phyloP scores from a whole-genome alignment of 2,888 invertebrate species.

The Polydrusus pterygomalis region DNA sequence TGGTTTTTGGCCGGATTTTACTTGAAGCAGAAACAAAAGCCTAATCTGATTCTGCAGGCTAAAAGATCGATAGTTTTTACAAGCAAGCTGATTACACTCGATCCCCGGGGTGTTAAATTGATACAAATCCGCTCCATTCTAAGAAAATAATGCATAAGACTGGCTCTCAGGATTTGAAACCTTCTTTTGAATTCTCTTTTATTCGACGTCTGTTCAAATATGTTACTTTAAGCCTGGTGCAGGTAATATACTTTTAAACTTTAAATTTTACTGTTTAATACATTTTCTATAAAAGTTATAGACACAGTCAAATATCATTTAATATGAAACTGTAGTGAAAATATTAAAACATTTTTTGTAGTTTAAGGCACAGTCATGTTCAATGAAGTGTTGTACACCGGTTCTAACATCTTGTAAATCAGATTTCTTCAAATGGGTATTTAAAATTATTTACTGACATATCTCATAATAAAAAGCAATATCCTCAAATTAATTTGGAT shows the following conservation, averaged over 20 bases:
- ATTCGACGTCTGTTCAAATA: slow-evolving; percentile 16
- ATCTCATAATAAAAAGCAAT: no score
- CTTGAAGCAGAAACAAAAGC: slow-evolving; percentile 18
- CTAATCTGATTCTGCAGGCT: slow-evolving; percentile 14
- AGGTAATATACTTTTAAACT: background rate
- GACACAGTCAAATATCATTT: no score
- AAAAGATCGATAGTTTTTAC: slow-evolving; percentile 42
- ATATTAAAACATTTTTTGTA: no score
- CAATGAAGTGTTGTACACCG: no score
- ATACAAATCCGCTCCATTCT: slow-evolving; percentile 31
- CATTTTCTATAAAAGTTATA: no score
- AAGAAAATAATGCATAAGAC: slow-evolving; percentile 35
- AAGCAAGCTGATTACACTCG: slow-evolving; percentile 33
- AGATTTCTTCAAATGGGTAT: no score
- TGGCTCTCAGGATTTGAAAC: slow-evolving; percentile 22
- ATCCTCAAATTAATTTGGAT: no score
- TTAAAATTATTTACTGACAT: no score
- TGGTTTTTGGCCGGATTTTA: slow-evolving; percentile 19
- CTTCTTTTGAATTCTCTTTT: slow-evolving; percentile 33
- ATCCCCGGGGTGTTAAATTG: slow-evolving; percentile 39
- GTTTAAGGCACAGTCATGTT: no score
- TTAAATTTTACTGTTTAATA: no score
- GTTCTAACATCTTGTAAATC: no score
- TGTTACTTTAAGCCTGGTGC: slow-evolving; percentile 3
- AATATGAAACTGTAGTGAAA: no score